These are phyloP conservation scores for Hemibagrus wyckioides DNA, from an alignment of 2,113 vertebrate species.

Conservation along the genomic window DNA sequence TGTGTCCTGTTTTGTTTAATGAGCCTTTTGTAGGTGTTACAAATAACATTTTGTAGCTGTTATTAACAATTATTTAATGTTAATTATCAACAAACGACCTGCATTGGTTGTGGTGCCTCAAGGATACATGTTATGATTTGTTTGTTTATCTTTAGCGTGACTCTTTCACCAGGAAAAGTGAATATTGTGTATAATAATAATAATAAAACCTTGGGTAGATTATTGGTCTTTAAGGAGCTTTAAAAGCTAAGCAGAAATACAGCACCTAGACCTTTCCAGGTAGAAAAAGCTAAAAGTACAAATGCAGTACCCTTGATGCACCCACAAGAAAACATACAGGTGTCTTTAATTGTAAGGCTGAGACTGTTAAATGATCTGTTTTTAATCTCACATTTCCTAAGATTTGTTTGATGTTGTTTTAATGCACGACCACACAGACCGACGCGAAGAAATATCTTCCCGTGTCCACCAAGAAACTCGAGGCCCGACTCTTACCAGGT, in stretches of 20 bases:
- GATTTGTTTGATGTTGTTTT: background rate
- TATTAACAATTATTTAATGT: background rate
- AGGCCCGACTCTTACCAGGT: conserved; percentile 66
- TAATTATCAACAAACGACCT: background rate
- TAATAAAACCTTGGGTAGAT: background rate
- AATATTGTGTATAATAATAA: background rate
- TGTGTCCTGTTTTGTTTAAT: background rate
- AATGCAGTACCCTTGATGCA: background rate
- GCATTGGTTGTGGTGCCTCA: background rate
- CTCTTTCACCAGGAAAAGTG: background rate
- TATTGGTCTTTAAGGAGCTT: background rate
- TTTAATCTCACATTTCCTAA: background rate
- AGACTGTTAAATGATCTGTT: background rate
- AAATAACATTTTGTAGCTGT: background rate
- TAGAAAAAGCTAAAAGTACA: background rate
- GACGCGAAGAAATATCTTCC: conserved; percentile 80
- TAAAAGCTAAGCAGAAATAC: background rate
- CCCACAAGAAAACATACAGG: background rate
- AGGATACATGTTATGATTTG: background rate
- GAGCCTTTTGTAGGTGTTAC: background rate
- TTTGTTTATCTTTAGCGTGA: background rate
- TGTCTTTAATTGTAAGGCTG: background rate
- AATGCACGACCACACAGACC: conserved; percentile 66
- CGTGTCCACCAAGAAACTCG: conserved; percentile 87
- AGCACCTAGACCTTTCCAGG: background rate